These are phyloP conservation scores for Aphaenogaster rudis DNA, from an alignment of 1,140 invertebrate species.

Conservation along the genomic window DNA sequence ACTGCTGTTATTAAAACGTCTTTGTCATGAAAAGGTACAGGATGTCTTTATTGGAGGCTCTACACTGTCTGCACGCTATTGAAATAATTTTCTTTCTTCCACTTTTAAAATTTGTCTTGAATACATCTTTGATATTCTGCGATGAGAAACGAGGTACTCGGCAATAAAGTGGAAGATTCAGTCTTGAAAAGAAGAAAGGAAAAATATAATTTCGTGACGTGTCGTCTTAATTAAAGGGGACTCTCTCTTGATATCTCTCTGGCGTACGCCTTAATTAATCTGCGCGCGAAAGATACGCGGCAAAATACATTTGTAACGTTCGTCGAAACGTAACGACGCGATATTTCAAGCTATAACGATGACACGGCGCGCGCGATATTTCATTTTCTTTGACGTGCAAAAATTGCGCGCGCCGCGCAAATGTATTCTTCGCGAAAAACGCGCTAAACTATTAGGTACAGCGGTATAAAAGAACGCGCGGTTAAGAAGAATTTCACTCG, in stretches of 20 bases:
- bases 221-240: conserved; percentile 49
- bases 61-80: neutral
- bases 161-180: conserved; percentile 15
- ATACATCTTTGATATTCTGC: conserved; percentile 17
- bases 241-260: conserved; percentile 6
- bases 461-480: conserved; percentile 30
- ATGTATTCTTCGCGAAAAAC: conserved; percentile 59
- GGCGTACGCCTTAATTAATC: conserved; percentile 57
- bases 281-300: conserved; percentile 22
- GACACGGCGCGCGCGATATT: conserved; percentile 45
- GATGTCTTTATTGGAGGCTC: neutral
- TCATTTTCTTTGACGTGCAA: conserved; percentile 55
- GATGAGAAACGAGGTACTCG: neutral
- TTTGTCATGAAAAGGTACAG: neutral
- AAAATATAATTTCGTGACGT: conserved; percentile 27
- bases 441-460: conserved; percentile 57
- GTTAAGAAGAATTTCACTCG: conserved; percentile 59
- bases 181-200: conserved; percentile 11
- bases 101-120: neutral
- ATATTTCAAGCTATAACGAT: conserved; percentile 56
- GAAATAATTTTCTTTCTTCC: neutral
- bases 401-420: conserved; percentile 50
- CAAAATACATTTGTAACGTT: conserved; percentile 56
- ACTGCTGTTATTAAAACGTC: conserved; percentile 27
- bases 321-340: conserved; percentile 43